phyloP scores from a whole-genome alignment of 2,113 vertebrate genomes.

The Hemiprocne comata region DNA sequence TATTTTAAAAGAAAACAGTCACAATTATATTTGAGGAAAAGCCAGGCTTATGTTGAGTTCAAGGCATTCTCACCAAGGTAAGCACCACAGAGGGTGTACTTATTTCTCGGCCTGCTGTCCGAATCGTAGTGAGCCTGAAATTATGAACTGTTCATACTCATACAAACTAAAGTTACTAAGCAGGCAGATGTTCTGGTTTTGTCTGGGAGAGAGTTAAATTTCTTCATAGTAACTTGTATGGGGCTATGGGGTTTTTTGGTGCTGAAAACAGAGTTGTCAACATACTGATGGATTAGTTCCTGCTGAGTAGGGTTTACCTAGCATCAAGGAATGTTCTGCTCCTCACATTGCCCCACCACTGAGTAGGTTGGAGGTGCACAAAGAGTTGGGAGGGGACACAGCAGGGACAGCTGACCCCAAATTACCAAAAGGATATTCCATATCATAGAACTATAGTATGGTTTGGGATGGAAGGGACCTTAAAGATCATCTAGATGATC shows the following conservation, averaged over 20 bases:
- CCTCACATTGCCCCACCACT: background rate
- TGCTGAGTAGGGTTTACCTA: background rate
- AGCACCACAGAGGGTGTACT: fast-evolving
- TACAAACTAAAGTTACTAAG: background rate
- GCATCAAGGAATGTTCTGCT: background rate
- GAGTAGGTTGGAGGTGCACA: background rate
- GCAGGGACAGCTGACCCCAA: too few species aligned
- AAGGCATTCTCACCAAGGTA: background rate
- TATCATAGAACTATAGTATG: too few species aligned
- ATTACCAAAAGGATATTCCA: too few species aligned
- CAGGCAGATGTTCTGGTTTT: background rate
- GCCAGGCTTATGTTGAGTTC: background rate
- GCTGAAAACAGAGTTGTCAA: too few species aligned
- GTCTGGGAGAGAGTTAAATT: too few species aligned
- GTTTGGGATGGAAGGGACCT: too few species aligned
- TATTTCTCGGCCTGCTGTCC: background rate
- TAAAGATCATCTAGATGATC: too few species aligned
- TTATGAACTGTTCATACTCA: background rate
- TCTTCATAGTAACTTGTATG: background rate
- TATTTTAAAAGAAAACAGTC: background rate
- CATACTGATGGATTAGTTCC: background rate
- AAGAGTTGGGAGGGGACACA: background rate
- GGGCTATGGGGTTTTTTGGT: background rate
- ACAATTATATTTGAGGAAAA: background rate
- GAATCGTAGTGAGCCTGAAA: background rate